Conservation (phyloP, 2,888 invertebrate species). For the Eupelmus urozonus region DNA sequence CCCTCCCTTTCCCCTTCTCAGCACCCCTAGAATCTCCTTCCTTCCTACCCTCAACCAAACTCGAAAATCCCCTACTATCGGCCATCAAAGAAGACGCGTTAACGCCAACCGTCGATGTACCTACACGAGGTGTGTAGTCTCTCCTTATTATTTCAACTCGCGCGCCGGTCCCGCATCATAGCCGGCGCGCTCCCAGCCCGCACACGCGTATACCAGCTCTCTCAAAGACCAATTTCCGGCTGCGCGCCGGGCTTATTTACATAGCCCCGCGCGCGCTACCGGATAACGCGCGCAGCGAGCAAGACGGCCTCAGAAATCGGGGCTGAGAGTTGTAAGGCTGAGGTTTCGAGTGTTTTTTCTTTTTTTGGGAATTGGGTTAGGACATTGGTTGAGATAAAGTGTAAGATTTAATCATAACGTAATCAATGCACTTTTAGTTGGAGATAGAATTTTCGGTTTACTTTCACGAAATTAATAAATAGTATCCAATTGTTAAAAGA, state of each 20-base stretch:
- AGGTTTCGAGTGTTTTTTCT: background rate
- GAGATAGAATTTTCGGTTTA: no score
- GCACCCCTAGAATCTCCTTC: background rate
- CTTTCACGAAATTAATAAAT: no score
- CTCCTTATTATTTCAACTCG: slow-evolving; percentile 60
- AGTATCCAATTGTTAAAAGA: background rate
- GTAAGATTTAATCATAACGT: no score
- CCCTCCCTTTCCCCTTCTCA: background rate
- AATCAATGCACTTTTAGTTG: no score
- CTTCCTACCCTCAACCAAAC: background rate
- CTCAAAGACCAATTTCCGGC: slow-evolving; percentile 76
- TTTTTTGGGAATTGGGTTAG: no score
- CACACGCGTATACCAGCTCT: slow-evolving; percentile 56
- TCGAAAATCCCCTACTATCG: background rate
- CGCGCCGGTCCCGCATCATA: slow-evolving; percentile 49
- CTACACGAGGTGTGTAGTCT: background rate
- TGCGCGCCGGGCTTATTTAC: slow-evolving; percentile 69
- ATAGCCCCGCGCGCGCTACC: slow-evolving; percentile 69
- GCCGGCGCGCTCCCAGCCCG: slow-evolving; percentile 49
- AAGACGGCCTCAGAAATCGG: slow-evolving; percentile 61
- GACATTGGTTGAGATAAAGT: no score
- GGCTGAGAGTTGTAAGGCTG: background rate
- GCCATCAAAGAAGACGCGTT: no score
- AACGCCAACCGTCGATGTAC: no score
- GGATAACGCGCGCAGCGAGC: slow-evolving; percentile 57